Evolutionary conservation across 2,797 vertebrate genomes (phyloP).

Genomic region (Merluccius polli): DNA sequence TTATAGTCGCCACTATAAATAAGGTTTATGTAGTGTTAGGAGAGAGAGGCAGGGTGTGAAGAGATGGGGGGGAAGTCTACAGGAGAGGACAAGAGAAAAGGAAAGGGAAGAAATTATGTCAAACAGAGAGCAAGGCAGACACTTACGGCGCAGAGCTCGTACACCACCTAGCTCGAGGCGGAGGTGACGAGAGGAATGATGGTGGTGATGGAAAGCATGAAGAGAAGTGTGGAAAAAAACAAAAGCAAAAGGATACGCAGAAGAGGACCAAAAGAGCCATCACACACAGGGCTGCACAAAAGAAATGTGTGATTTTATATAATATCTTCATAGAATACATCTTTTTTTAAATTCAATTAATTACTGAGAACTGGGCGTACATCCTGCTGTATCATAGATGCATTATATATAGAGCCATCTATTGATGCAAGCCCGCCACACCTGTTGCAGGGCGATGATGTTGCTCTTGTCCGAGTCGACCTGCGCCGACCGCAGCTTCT

Average conservation of each 20-base stretch:
- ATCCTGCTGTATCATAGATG: not conserved
- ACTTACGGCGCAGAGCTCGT: conserved; percentile 78
- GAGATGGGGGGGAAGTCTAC: not conserved
- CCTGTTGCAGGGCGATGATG: conserved; percentile 88
- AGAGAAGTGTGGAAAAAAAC: conserved; percentile 23
- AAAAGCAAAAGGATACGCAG: not conserved
- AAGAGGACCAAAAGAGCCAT: not conserved
- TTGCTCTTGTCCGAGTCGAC: conserved; percentile 90
- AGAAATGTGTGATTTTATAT: no score
- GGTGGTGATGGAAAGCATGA: conserved; percentile 31
- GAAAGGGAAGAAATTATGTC: conserved; percentile 14
- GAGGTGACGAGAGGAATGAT: conserved; percentile 26
- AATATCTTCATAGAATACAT: no score
- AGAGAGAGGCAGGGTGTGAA: not conserved
- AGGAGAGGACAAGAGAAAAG: conserved; percentile 18
- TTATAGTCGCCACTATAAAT: no score
- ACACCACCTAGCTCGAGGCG: conserved; percentile 71
- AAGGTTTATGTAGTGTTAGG: not conserved
- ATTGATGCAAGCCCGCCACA: conserved; percentile 41
- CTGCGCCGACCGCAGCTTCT: conserved; percentile 83
- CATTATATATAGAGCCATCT: not conserved
- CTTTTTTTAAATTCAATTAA: not conserved
- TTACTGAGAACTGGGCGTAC: not conserved
- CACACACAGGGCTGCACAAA: no score
- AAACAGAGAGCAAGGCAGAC: conserved; percentile 15